Evolutionary conservation across 2,797 vertebrate genomes (phyloP), one percentile per base, ranked within the genome.

Genomic region (Gallinago stenura): DNA sequence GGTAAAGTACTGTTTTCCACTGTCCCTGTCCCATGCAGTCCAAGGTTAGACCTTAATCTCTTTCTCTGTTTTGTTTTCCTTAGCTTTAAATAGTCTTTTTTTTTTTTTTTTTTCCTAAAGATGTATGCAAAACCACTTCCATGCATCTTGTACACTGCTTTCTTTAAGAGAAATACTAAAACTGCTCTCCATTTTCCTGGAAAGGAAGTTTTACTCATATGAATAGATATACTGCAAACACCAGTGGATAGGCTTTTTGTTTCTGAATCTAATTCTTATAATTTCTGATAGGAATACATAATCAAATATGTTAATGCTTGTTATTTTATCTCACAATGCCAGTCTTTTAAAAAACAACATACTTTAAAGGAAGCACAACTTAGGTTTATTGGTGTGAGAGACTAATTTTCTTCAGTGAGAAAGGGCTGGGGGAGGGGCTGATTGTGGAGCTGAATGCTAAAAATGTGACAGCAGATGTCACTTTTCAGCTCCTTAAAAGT

Each of bases 361-460:
- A 18, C 3, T 14, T 69, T 81, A 51, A 83, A 66, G 41, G 30
- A 90, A 68, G 21, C 24, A 56, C 56, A 80, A 2, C 43, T 73
- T 45, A 15, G 12, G 25, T 28, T 73, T 45, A 35, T 35, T 4
- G 3, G 10, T 62, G n/a, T 72, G 48, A 72, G 46, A 41, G 33
- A 31, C 66, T 25, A 3, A 26, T 69, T 72, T 92, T 72, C 12
- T 61, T 66, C 9, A 33, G 1, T 66, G 43, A 33, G 30, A 86
- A 77, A 6, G 13, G 31, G 8, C 45, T 51, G 24, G 15, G 26
- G 16, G 7, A 37, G 37, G 37, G 37, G 37, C 12, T 0, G 1
- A 18, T 31, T 75, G 30, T 54, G 30, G 9, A 46, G 70, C 30
- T 58, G 31, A 83, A 41, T 66, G 28, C 45, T 89, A 45, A 81